A percentile compares a stretch with the other conserved stretches of the same genome.
Evolutionary conservation across 2,113 vertebrate genomes (phyloP).

Genomic region (Archilochus colubris): DNA sequence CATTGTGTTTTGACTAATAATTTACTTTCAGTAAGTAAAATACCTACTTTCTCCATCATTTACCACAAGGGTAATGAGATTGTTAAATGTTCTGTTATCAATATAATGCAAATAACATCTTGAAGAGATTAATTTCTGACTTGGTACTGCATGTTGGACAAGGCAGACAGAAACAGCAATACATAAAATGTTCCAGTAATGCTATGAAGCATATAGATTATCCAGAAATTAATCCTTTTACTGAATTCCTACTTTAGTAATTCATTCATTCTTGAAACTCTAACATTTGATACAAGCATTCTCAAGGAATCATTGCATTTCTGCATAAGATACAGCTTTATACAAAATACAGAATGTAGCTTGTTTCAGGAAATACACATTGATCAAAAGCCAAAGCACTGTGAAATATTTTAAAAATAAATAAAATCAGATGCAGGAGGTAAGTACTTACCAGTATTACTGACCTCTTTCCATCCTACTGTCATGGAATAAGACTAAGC

Average conservation of each 20-base stretch:
- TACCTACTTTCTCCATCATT: background rate
- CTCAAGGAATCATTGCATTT: conserved; percentile 48
- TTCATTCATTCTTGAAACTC: conserved; percentile 54
- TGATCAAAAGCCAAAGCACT: conserved; percentile 36
- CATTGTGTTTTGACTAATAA: conserved; percentile 25
- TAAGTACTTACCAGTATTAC: conserved; percentile 78
- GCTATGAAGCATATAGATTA: conserved; percentile 58
- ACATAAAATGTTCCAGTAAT: conserved; percentile 20
- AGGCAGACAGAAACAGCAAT: conserved; percentile 50
- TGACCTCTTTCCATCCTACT: conserved; percentile 68
- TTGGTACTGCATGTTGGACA: conserved; percentile 5
- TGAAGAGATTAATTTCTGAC: conserved; percentile 8
- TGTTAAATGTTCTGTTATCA: conserved; percentile 38
- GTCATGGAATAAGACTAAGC: conserved; percentile 48
- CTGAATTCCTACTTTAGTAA: conserved; percentile 65
- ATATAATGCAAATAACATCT: conserved; percentile 18
- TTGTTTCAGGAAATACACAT: conserved; percentile 2
- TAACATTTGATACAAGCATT: conserved; percentile 47
- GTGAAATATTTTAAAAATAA: conserved; percentile 17
- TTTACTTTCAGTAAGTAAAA: conserved; percentile 50
- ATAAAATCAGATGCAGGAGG: conserved; percentile 40
- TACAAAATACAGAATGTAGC: background rate
- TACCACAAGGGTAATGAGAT: background rate
- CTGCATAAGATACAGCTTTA: conserved; percentile 11
- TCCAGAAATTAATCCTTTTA: conserved; percentile 28